Evolutionary conservation across 2,888 invertebrate species (phyloP).

Genomic region (Sminthurides aquaticus): DNA sequence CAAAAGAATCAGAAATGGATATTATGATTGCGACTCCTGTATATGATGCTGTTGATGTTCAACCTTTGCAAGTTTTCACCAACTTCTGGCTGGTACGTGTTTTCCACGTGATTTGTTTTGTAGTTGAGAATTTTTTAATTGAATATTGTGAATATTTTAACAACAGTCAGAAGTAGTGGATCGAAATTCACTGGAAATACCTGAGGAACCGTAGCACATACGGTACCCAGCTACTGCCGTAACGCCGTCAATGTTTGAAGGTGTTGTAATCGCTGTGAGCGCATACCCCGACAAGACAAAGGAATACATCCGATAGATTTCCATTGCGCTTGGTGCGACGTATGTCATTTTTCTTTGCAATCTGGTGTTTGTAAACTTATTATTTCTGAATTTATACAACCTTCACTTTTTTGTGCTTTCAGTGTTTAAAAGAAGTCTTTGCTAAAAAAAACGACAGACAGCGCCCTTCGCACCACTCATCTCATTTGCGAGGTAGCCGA

Average conservation of each 20-base stretch:
- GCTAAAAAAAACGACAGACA: slow-evolving; percentile 54
- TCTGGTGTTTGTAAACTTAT: no score
- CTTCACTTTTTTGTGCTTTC: no score
- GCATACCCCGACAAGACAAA: slow-evolving; percentile 67
- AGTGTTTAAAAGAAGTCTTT: slow-evolving; percentile 62
- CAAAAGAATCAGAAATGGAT: slow-evolving; percentile 8
- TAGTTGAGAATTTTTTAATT: no score
- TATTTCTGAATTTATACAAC: no score
- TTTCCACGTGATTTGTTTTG: neutral
- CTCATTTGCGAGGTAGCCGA: slow-evolving; percentile 64
- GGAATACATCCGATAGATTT: slow-evolving; percentile 62
- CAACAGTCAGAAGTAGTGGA: slow-evolving; percentile 34
- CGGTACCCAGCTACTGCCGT: slow-evolving; percentile 10
- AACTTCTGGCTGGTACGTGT: slow-evolving; percentile 39
- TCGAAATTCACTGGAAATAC: slow-evolving; percentile 18
- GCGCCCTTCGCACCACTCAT: slow-evolving; percentile 65
- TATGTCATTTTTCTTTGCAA: slow-evolving; percentile 46
- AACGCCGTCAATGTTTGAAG: slow-evolving; percentile 49
- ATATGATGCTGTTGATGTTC: neutral
- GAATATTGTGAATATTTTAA: slow-evolving; percentile 2
- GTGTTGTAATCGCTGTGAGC: slow-evolving; percentile 71
- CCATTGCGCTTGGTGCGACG: slow-evolving; percentile 65
- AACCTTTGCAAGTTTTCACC: slow-evolving; percentile 15
- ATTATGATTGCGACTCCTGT: slow-evolving; percentile 23
- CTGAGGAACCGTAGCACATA: slow-evolving; percentile 20